A percentile compares a stretch with the other conserved stretches of the same genome.
phyloP scores from a whole-genome alignment of 2,888 invertebrate genomes.

The Thalpophila matura region DNA sequence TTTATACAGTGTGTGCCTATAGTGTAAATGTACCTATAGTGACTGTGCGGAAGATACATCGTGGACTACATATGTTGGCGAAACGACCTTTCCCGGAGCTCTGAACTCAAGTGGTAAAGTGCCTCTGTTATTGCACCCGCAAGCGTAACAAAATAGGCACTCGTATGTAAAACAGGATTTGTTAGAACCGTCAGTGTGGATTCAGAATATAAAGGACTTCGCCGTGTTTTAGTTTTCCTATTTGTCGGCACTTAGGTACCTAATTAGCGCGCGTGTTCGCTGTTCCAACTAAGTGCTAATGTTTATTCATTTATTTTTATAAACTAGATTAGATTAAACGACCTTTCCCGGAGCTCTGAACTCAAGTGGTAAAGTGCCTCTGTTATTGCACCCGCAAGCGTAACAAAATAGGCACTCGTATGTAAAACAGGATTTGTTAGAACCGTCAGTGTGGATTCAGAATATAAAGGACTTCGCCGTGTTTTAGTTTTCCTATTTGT shows the following conservation, averaged over 20 bases:
- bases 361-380: conserved; percentile 51
- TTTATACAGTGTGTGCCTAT: conserved; percentile 9
- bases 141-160: conserved; percentile 48
- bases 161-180: conserved; percentile 54
- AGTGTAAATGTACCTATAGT: too few relatives aligned
- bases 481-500: conserved; percentile 15
- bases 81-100: conserved; percentile 34
- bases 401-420: conserved; percentile 47
- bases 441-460: neutral
- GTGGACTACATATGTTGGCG: conserved; percentile 42
- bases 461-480: conserved; percentile 7
- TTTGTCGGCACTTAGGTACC: conserved; percentile 11
- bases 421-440: conserved; percentile 53
- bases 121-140: conserved; percentile 52
- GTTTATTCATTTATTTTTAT: conserved; percentile 14
- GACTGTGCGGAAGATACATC: conserved; percentile 36
- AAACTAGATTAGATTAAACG: conserved; percentile 21
- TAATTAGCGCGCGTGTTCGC: neutral
- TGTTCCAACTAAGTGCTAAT: neutral
- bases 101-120: conserved; percentile 55
- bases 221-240: conserved; percentile 9
- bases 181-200: conserved; percentile 10
- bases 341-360: conserved; percentile 40
- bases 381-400: conserved; percentile 54
- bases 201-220: conserved; percentile 10